A percentile compares a stretch with the other conserved stretches of the same genome.
phyloP scores from a whole-genome alignment of 23 tunicate genomes.

The Trididemnum clinides region DNA sequence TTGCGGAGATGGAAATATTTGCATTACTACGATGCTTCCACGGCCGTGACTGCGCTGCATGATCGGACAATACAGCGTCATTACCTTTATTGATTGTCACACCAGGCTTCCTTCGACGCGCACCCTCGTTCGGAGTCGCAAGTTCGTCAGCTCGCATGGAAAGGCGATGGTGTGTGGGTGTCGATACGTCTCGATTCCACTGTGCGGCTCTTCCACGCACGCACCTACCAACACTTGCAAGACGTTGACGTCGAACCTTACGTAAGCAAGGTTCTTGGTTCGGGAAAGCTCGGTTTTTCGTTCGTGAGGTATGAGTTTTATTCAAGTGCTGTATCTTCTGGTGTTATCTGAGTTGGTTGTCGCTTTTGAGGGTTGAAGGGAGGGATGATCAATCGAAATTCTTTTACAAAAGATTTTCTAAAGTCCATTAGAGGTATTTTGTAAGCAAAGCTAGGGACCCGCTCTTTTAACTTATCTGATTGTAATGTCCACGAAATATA shows the following conservation, averaged over 20 bases:
- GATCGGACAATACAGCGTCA: no score
- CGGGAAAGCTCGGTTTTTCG: slow-evolving; percentile 82
- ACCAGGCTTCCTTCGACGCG: slow-evolving; percentile 62
- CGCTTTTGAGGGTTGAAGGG: neutral
- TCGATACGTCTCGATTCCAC: slow-evolving; percentile 85
- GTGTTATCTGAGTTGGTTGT: neutral
- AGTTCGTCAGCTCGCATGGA: slow-evolving; percentile 73
- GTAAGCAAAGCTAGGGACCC: no score
- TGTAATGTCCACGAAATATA: no score
- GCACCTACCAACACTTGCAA: slow-evolving; percentile 75
- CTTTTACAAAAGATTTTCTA: no score
- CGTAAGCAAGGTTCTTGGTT: slow-evolving; percentile 90
- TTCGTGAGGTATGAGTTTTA: slow-evolving; percentile 96
- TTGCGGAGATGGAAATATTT: no score
- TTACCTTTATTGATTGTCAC: no score
- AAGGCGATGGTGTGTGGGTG: slow-evolving; percentile 92
- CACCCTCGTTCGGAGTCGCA: slow-evolving; percentile 93
- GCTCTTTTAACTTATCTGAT: no score
- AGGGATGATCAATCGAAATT: no score
- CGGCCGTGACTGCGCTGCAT: no score
- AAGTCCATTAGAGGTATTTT: no score
- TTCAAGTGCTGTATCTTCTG: neutral
- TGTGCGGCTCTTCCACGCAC: slow-evolving; percentile 79
- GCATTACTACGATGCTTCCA: no score
- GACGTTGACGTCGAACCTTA: slow-evolving; percentile 92